These are phyloP conservation scores for Caenorhabditis virilis DNA, from an alignment of 2,888 invertebrate genomes.

Conservation along the genomic window DNA sequence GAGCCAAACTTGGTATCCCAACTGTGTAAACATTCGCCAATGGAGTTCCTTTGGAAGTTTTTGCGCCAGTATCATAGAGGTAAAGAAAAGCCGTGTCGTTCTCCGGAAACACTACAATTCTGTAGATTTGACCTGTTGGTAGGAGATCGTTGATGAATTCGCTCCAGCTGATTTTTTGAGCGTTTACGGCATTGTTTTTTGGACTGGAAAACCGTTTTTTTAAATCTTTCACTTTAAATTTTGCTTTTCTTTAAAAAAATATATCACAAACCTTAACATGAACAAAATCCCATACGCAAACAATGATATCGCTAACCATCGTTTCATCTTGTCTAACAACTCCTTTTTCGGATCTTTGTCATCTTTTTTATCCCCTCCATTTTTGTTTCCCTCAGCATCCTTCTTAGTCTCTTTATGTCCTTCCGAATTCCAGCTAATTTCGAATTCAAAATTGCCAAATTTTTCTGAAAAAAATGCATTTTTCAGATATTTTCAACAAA, in stretches of 20 bases:
- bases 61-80: constrained; percentile 45
- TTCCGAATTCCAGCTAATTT: constrained; percentile 29
- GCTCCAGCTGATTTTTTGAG: constrained; percentile 81
- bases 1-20: constrained; percentile 82
- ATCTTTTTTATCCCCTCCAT: constrained; percentile 4
- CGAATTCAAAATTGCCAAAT: constrained; percentile 8
- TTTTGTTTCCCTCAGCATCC: constrained; percentile 5
- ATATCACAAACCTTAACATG: constrained; percentile 33
- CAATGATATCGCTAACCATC: constrained; percentile 50
- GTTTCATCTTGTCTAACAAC: constrained; percentile 45
- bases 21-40: constrained; percentile 73
- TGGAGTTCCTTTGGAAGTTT: constrained; percentile 49
- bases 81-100: constrained; percentile 49
- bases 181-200: constrained; percentile 8
- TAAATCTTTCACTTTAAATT: no score
- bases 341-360: constrained; percentile 36
- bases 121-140: constrained; percentile 80
- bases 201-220: constrained; percentile 17
- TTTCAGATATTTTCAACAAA: no score
- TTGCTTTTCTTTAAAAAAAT: neutral
- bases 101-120: constrained; percentile 57
- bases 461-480: constrained; percentile 8
- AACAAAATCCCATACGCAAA: constrained; percentile 55
- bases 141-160: constrained; percentile 94
- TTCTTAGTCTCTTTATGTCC: constrained; percentile 10